A percentile compares a stretch with the other conserved stretches of the same genome.
phyloP scores from a whole-genome alignment of 2,113 vertebrate species.

The Platichthys stellatus region DNA sequence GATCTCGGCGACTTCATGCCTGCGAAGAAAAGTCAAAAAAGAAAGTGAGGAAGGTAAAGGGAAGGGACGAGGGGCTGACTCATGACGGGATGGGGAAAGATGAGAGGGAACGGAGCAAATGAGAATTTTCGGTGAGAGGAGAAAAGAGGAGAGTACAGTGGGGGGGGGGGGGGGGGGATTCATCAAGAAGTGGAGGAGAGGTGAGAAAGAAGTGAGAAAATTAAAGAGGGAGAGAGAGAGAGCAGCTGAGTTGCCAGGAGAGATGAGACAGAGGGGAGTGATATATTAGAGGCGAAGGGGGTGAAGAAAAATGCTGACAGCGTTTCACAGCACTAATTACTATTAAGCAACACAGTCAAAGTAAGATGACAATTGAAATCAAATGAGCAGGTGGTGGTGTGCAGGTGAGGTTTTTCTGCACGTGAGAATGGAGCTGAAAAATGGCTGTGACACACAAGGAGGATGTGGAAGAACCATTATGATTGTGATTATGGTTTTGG shows the following conservation, averaged over 20 bases:
- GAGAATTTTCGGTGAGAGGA: conserved; percentile 46
- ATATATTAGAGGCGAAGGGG: conserved; percentile 10
- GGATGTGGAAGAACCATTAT: not conserved
- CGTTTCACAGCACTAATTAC: conserved; percentile 48
- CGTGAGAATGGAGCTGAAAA: not conserved
- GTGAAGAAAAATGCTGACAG: conserved; percentile 25
- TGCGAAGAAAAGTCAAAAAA: conserved; percentile 49
- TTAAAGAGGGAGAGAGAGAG: conserved; percentile 25
- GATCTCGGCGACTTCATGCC: conserved; percentile 61
- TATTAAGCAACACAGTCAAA: conserved; percentile 38
- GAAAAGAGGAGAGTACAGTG: conserved; percentile 9
- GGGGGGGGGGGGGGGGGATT: conserved; percentile 14
- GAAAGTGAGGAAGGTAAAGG: conserved; percentile 59
- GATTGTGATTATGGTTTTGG: not conserved
- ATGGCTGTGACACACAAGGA: not conserved
- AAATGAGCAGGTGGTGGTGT: conserved; percentile 10
- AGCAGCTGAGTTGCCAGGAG: conserved; percentile 53
- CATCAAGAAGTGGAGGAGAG: conserved; percentile 38
- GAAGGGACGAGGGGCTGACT: conserved; percentile 35
- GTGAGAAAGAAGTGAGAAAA: conserved; percentile 39
- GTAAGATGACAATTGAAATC: conserved; percentile 35
- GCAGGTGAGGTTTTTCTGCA: conserved; percentile 10
- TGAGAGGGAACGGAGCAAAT: conserved; percentile 58
- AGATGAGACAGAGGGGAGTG: conserved; percentile 42
- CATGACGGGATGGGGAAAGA: conserved; percentile 46